Evolutionary conservation across 2,797 vertebrate genomes (phyloP).

Genomic region (Sebastes minor): DNA sequence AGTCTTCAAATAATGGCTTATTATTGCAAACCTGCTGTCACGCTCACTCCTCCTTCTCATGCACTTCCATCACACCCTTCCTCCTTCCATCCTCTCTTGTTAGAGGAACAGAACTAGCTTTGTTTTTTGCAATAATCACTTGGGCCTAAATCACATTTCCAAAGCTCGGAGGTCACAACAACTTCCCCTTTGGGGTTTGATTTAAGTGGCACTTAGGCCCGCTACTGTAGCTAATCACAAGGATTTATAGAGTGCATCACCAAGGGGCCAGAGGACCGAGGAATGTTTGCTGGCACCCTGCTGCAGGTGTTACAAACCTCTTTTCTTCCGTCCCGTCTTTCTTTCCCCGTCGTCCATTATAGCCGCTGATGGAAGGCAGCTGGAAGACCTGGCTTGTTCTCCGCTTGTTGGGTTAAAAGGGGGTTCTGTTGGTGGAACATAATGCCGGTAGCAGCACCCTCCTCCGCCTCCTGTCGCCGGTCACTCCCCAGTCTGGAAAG

Average conservation of each 20-base stretch:
- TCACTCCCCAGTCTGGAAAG: constrained; percentile 59
- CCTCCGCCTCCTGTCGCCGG: constrained; percentile 33
- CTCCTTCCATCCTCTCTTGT: constrained; percentile 15
- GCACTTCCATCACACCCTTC: constrained; percentile 27
- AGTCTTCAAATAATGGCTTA: constrained; percentile 25
- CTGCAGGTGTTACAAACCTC: constrained; percentile 71
- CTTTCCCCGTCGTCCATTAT: constrained; percentile 21
- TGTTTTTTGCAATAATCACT: constrained; percentile 64
- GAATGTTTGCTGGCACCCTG: constrained; percentile 64
- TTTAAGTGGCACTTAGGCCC: constrained; percentile 65
- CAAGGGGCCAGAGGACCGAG: constrained; percentile 33
- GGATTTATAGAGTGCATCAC: constrained; percentile 77
- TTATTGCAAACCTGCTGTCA: constrained; percentile 23
- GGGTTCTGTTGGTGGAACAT: constrained; percentile 46
- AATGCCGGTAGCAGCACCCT: constrained; percentile 22
- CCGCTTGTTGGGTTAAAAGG: constrained; percentile 46
- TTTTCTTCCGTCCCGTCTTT: constrained; percentile 41
- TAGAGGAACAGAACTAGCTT: constrained; percentile 56
- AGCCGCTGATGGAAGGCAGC: constrained; percentile 71
- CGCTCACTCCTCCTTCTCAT: neutral
- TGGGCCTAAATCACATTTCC: constrained; percentile 53
- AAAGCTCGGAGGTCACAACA: constrained; percentile 54
- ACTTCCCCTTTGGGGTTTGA: constrained; percentile 59
- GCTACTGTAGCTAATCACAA: constrained; percentile 75
- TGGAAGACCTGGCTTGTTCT: constrained; percentile 60